Evolutionary conservation across 2,113 vertebrate genomes (phyloP), one percentile per base, ranked within the genome.

Genomic region (Sinocyclocheilus anophthalmus): DNA sequence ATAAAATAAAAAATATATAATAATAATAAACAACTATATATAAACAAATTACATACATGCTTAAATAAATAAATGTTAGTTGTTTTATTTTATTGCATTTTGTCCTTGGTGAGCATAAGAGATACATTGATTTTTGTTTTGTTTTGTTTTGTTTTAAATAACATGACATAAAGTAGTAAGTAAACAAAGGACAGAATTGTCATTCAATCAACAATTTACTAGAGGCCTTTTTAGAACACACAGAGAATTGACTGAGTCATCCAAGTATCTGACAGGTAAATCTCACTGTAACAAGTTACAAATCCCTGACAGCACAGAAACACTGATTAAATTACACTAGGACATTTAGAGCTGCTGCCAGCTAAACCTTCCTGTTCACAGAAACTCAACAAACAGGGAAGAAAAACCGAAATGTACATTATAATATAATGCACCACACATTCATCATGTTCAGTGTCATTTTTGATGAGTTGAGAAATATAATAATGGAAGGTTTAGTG

Each of bases 221-320:
- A 81, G 79, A 65, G 78, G 79, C 78, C 14, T 81, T 81, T 48
- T 30, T 10, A 48, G 39, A 81, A 67, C 80, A 69, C 85, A 70
- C 86, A 83, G 75, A 84, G 65, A 77, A 90, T 89, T 89, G 73
- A 85, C 90, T 88, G 84, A 93, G 90, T 93, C 89, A 93, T 94
- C 93, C 94, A 93, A 91, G 89, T 93, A 90, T 91, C 91, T 94
- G 92, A 91, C 93, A 92, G 89, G 75, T 84, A 88, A 90, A 88
- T 85, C 42, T 85, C 75, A 89, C 78, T 88, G 92, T 93, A 94
- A 94, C 95, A 95, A 93, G 93, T 92, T 94, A 95, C 94, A 95
- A 95, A 95, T 95, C 93, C 92, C 91, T 92, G 92, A 95, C 94
- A 93, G 92, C 90, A 92, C 91, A 94, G 91, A 90, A 91, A 91